These are phyloP conservation scores for Holotrichia oblita DNA, from an alignment of 1,140 invertebrate genomes.

Conservation along the genomic window DNA sequence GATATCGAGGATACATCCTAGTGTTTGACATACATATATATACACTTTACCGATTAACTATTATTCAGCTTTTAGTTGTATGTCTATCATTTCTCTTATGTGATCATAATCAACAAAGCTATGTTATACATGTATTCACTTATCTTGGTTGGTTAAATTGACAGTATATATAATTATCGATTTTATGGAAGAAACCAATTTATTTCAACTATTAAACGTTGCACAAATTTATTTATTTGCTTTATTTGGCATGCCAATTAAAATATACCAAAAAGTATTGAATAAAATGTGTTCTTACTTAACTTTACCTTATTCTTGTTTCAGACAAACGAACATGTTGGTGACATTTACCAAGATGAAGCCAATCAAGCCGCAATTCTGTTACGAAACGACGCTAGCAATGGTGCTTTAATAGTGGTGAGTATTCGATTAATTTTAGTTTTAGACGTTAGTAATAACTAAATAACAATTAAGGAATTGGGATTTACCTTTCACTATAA, in stretches of 20 bases:
- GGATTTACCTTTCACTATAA: constrained; percentile 8
- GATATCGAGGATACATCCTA: no score
- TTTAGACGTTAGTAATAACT: neutral
- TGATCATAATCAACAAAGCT: no score
- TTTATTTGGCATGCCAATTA: neutral
- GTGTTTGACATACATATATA: no score
- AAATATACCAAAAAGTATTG: neutral
- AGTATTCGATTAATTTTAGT: constrained; percentile 60
- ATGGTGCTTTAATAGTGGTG: constrained; percentile 85
- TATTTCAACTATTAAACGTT: neutral
- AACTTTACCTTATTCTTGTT: constrained; percentile 49
- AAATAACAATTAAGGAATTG: neutral
- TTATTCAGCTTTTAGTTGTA: no score
- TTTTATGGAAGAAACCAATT: neutral
- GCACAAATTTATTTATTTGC: neutral
- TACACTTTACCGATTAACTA: no score
- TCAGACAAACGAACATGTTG: constrained; percentile 74
- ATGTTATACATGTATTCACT: no score
- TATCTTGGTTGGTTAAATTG: neutral
- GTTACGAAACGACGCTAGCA: constrained; percentile 77
- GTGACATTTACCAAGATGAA: constrained; percentile 87
- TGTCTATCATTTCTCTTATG: no score
- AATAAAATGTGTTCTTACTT: neutral
- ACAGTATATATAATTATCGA: neutral
- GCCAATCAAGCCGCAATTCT: constrained; percentile 85